phyloP scores from a whole-genome alignment of 2,888 invertebrate species.

The Dynastes maya region DNA sequence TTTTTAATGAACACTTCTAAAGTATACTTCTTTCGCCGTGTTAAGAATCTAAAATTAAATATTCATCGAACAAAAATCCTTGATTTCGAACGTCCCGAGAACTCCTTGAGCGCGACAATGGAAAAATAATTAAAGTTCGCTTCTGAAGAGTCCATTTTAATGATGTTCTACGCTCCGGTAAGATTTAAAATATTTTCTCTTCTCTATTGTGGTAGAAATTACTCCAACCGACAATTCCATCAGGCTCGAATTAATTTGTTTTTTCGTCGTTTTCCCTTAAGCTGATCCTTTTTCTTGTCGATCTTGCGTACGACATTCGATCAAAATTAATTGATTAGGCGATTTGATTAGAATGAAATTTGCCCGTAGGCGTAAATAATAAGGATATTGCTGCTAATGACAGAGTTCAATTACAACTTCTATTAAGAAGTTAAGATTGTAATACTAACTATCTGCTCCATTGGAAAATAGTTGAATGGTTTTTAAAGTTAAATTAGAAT shows the following conservation, averaged over 20 bases:
- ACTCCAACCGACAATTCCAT: conserved; percentile 38
- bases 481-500: no score
- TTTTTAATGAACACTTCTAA: not conserved
- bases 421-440: no score
- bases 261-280: conserved; percentile 22
- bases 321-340: conserved; percentile 22
- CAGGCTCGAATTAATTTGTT: conserved; percentile 39
- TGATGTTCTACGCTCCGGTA: conserved; percentile 35
- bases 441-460: no score
- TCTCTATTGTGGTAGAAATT: conserved; percentile 44
- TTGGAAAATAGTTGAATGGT: no score
- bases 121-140: conserved; percentile 42
- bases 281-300: conserved; percentile 11
- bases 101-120: conserved; percentile 25
- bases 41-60: conserved; percentile 38
- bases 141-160: conserved; percentile 33
- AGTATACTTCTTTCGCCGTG: not conserved
- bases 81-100: conserved; percentile 28
- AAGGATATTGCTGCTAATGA: no score
- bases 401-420: no score
- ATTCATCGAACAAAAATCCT: conserved; percentile 33
- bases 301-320: conserved; percentile 23
- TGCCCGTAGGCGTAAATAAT: no score
- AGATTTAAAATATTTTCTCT: conserved; percentile 43
- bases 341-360: conserved; percentile 11